phyloP scores from a whole-genome alignment of 1,140 invertebrate species.

The Aphelinus certus region DNA sequence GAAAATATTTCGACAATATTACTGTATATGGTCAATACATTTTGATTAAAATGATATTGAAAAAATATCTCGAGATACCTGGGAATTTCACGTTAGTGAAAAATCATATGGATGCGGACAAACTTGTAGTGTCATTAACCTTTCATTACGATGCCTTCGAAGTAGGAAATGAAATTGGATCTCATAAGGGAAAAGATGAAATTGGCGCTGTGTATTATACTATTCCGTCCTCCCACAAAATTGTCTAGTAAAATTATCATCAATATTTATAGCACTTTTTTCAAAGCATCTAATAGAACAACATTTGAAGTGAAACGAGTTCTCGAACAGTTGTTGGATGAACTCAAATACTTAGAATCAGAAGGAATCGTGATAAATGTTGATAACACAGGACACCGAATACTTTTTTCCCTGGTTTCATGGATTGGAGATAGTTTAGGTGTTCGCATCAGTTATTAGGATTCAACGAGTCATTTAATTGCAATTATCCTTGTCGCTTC shows the following conservation, averaged over 20 bases:
- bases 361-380: slow-evolving; percentile 41
- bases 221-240: not conserved
- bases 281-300: slow-evolving; percentile 32
- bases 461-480: too few species aligned
- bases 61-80: slow-evolving; percentile 34
- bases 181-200: slow-evolving; percentile 8
- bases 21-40: slow-evolving; percentile 22
- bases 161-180: slow-evolving; percentile 34
- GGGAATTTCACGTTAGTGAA: slow-evolving; percentile 23
- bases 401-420: too few species aligned
- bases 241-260: slow-evolving; percentile 4
- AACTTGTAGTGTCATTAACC: slow-evolving; percentile 38
- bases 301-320: slow-evolving; percentile 26
- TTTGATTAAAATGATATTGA: slow-evolving; percentile 21
- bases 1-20: slow-evolving; percentile 25
- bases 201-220: slow-evolving; percentile 5
- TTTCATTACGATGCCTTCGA: slow-evolving; percentile 28
- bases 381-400: not conserved
- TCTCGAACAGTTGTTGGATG: slow-evolving; percentile 39
- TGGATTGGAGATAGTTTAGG: too few species aligned
- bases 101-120: not conserved
- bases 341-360: slow-evolving; percentile 36
- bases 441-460: too few species aligned
- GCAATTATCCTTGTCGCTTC: too few species aligned
- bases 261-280: slow-evolving; percentile 41